Conservation (phyloP, 2,797 vertebrate species). For the Helarctos malayanus region DNA sequence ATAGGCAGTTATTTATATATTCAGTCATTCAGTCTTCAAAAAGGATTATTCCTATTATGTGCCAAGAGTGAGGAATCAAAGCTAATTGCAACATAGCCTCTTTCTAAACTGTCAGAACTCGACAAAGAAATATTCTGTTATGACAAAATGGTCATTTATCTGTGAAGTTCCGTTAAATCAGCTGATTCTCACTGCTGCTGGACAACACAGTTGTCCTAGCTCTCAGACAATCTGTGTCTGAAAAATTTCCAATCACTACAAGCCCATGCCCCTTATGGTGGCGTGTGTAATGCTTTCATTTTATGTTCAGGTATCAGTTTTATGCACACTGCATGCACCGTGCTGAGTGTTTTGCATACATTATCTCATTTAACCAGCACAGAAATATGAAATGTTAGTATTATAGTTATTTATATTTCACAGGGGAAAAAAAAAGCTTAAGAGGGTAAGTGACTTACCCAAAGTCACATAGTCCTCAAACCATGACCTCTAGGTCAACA, state of each 20-base stretch:
- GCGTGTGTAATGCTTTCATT: background rate
- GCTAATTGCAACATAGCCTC: background rate
- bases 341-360: background rate
- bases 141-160: background rate
- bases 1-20: background rate
- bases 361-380: background rate
- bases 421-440: background rate
- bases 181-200: background rate
- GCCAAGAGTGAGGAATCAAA: background rate
- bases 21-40: constrained; percentile 12
- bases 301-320: background rate
- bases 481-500: background rate
- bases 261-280: too few relatives aligned
- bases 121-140: background rate
- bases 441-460: background rate
- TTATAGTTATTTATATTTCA: background rate
- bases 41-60: background rate
- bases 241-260: background rate
- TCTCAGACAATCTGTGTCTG: background rate
- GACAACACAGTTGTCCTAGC: background rate
- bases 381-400: background rate
- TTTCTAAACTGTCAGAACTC: background rate
- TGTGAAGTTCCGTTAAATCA: background rate
- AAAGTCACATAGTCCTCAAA: background rate
- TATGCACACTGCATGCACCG: background rate